A percentile compares a stretch with the other conserved stretches of the same genome.
Evolutionary conservation across 2,888 invertebrate genomes (phyloP).

Genomic region (Zelleria hepariella): DNA sequence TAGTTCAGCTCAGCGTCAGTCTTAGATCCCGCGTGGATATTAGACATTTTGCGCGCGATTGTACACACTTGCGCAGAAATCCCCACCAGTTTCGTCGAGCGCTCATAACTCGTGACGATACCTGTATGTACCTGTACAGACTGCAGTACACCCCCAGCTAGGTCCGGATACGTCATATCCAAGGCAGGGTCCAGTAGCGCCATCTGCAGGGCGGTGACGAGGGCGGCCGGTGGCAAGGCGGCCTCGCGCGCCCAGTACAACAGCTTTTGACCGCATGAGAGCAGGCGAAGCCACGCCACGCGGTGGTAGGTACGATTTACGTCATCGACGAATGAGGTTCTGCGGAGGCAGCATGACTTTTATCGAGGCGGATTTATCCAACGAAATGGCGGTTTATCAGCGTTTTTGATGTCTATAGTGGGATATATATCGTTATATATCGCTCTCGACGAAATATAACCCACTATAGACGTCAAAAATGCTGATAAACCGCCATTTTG

Average conservation of each 20-base stretch:
- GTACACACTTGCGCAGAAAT: too few relatives aligned
- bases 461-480: too few relatives aligned
- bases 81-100: too few relatives aligned
- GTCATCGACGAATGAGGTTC: conserved; percentile 38
- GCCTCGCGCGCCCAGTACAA: conserved; percentile 44
- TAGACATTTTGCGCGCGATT: too few relatives aligned
- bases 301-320: conserved; percentile 32
- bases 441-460: too few relatives aligned
- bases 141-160: conserved; percentile 27
- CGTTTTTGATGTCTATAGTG: too few relatives aligned
- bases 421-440: too few relatives aligned
- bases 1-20: too few relatives aligned
- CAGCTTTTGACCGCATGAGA: conserved; percentile 30
- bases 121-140: conserved; percentile 32
- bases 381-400: too few relatives aligned
- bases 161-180: conserved; percentile 41
- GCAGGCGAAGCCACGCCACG: conserved; percentile 44
- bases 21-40: too few relatives aligned
- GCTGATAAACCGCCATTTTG: too few relatives aligned
- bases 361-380: background rate
- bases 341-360: conserved; percentile 19
- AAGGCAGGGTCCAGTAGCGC: conserved; percentile 51
- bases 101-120: too few relatives aligned
- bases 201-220: conserved; percentile 37
- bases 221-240: conserved; percentile 40